A percentile compares a stretch with the other conserved stretches of the same genome.
phyloP scores from a whole-genome alignment of 2,113 vertebrate genomes.

The Hypanus sabinus region DNA sequence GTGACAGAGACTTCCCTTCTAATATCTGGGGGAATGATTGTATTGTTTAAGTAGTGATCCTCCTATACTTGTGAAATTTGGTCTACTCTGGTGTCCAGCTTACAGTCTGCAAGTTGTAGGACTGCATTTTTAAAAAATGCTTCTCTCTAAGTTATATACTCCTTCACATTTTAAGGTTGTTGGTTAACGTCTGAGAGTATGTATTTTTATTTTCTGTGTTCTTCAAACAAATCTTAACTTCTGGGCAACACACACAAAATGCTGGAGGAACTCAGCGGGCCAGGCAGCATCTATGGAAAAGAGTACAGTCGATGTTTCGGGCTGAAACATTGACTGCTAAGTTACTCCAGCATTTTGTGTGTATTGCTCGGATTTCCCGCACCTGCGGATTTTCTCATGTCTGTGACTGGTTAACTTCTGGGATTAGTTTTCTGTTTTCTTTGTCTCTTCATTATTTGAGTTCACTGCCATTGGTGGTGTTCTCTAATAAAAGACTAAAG shows the following conservation, averaged over 20 bases:
- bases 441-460: not conserved
- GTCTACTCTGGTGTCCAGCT: not conserved
- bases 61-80: not conserved
- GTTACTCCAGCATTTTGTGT: too few relatives aligned
- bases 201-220: not conserved
- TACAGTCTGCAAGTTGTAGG: not conserved
- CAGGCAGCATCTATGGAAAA: too few relatives aligned
- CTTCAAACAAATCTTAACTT: not conserved
- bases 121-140: not conserved
- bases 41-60: not conserved
- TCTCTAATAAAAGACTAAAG: too few relatives aligned
- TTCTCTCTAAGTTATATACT: not conserved
- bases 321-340: too few relatives aligned
- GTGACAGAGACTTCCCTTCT: too few relatives aligned
- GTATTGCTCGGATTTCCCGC: too few relatives aligned
- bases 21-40: too few relatives aligned
- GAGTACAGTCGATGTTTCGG: too few relatives aligned
- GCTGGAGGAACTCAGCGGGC: too few relatives aligned
- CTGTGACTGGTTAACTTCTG: not conserved
- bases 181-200: not conserved
- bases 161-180: not conserved
- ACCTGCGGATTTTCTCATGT: too few relatives aligned
- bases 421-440: not conserved
- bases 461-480: not conserved
- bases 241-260: not conserved